A percentile compares a stretch with the other conserved stretches of the same genome.
phyloP scores from a whole-genome alignment of 2,888 invertebrate species.

The Napeogenes inachia region DNA sequence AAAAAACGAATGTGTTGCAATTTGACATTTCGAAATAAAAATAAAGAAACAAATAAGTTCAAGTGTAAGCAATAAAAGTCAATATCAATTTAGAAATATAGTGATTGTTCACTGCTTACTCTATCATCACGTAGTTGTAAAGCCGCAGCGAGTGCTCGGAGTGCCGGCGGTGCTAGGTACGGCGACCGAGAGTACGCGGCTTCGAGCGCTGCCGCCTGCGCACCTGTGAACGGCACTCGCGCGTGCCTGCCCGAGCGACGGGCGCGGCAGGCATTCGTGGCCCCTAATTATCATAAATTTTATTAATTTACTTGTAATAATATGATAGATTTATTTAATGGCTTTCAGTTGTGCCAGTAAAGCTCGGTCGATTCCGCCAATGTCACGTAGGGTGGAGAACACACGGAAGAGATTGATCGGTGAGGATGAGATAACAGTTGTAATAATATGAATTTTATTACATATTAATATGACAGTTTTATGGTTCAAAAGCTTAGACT shows the following conservation, averaged over 20 bases:
- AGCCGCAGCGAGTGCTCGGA: constrained; percentile 78
- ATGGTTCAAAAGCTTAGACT: too few relatives aligned
- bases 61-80: constrained; percentile 44
- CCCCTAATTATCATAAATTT: constrained; percentile 36
- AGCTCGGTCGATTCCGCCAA: too few relatives aligned
- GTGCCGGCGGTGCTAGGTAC: constrained; percentile 83
- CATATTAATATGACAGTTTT: too few relatives aligned
- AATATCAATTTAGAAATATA: background rate
- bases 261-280: constrained; percentile 59
- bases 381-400: too few relatives aligned
- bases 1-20: too few relatives aligned
- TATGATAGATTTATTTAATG: too few relatives aligned
- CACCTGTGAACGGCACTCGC: constrained; percentile 84
- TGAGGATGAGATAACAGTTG: too few relatives aligned
- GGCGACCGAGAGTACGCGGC: constrained; percentile 81
- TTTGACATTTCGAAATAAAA: background rate
- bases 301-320: too few relatives aligned
- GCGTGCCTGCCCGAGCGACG: constrained; percentile 81
- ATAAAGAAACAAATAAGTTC: background rate
- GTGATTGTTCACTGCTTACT: constrained; percentile 56
- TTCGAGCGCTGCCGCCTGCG: constrained; percentile 82
- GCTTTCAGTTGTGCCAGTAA: too few relatives aligned
- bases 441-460: too few relatives aligned
- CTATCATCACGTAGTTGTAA: constrained; percentile 82
- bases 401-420: too few relatives aligned